Evolutionary conservation across 1,140 invertebrate species (phyloP).

Genomic region (Melitaea cinxia): DNA sequence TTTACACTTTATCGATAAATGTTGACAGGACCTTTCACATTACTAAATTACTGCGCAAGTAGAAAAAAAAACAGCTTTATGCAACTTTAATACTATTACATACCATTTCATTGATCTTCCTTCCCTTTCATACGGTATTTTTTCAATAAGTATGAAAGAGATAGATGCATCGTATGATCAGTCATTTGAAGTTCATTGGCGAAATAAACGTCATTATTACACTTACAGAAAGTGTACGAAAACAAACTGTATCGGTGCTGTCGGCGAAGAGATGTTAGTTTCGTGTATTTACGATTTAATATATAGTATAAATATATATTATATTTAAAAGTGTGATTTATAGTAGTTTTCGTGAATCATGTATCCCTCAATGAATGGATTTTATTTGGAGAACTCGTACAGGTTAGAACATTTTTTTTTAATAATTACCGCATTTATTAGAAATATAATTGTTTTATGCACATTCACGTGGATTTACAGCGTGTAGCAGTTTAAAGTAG

Average conservation of each 20-base stretch:
- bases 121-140: slow-evolving; percentile 41
- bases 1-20: slow-evolving; percentile 29
- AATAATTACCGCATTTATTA: slow-evolving; percentile 6
- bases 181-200: slow-evolving; percentile 60
- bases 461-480: background rate
- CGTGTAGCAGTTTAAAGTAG: too few relatives aligned
- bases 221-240: slow-evolving; percentile 49
- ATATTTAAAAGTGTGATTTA: slow-evolving; percentile 43
- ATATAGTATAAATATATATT: slow-evolving; percentile 36
- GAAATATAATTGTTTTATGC: slow-evolving; percentile 1
- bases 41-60: slow-evolving; percentile 30
- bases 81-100: slow-evolving; percentile 24
- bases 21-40: slow-evolving; percentile 27
- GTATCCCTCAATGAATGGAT: slow-evolving; percentile 69
- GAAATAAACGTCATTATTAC: slow-evolving; percentile 58
- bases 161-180: slow-evolving; percentile 71
- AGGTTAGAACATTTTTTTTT: slow-evolving; percentile 58
- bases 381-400: slow-evolving; percentile 68
- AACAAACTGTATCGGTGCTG: slow-evolving; percentile 56
- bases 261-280: slow-evolving; percentile 56
- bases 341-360: slow-evolving; percentile 46
- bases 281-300: slow-evolving; percentile 47
- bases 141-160: slow-evolving; percentile 37
- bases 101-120: slow-evolving; percentile 27
- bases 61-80: slow-evolving; percentile 27